Evolutionary conservation across 53 echinoderm and acorn worm genomes (phyloP).

Genomic region (Crossaster papposus): DNA sequence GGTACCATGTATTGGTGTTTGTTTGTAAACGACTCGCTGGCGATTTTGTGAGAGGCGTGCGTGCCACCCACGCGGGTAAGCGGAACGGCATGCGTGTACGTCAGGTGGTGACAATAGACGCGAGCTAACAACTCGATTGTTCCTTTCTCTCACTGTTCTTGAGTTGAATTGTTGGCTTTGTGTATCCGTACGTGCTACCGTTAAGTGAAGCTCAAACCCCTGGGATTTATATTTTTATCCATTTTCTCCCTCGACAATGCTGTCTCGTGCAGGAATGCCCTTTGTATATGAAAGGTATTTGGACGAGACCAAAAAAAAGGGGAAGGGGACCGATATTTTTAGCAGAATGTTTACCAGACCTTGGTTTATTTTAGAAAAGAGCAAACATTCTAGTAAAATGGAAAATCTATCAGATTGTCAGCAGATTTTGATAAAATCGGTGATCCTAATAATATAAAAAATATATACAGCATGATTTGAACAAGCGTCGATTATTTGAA

Average conservation of each 20-base stretch:
- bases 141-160: not conserved
- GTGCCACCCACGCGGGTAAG: constrained; percentile 53
- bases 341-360: too few relatives aligned
- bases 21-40: too few relatives aligned
- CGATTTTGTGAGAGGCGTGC: constrained; percentile 20
- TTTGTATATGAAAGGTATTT: not conserved
- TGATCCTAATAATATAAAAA: too few relatives aligned
- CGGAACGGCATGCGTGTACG: constrained; percentile 54
- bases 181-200: not conserved
- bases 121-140: not conserved
- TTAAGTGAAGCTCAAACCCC: not conserved
- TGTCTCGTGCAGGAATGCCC: not conserved
- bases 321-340: too few relatives aligned
- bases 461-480: too few relatives aligned
- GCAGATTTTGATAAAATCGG: too few relatives aligned
- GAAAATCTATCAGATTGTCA: too few relatives aligned
- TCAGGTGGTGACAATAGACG: too few relatives aligned
- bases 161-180: not conserved
- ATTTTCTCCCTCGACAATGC: not conserved
- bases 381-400: too few relatives aligned
- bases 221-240: not conserved
- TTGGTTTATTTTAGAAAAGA: too few relatives aligned
- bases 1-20: constrained; percentile 16
- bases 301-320: too few relatives aligned
- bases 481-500: too few relatives aligned